phyloP scores from a whole-genome alignment of 2,888 invertebrate genomes.

The Diarsia brunnea region DNA sequence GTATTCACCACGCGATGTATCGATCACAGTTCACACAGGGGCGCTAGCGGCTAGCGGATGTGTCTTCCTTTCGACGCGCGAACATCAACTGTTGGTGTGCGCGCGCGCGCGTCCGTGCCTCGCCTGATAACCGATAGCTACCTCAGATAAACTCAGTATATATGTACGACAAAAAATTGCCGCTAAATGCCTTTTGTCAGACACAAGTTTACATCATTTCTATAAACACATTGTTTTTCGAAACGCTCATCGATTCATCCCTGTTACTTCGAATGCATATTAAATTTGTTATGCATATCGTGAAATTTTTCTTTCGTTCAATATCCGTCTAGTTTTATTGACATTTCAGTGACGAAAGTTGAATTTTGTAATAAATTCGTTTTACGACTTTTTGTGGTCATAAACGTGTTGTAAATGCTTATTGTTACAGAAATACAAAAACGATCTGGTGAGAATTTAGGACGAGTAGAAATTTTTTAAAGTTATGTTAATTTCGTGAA shows the following conservation, averaged over 20 bases:
- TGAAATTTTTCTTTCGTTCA: slow-evolving; percentile 35
- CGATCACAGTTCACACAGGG: slow-evolving; percentile 80
- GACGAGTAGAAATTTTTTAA: background rate
- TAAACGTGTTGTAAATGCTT: slow-evolving; percentile 34
- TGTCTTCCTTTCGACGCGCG: slow-evolving; percentile 88
- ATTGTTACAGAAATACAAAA: slow-evolving; percentile 29
- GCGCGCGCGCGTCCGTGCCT: slow-evolving; percentile 76
- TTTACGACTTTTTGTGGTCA: slow-evolving; percentile 33
- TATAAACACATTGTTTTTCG: slow-evolving; percentile 55
- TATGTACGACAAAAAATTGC: slow-evolving; percentile 76
- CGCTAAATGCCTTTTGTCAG: slow-evolving; percentile 70
- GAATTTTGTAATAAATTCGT: slow-evolving; percentile 39
- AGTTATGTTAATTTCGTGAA: background rate
- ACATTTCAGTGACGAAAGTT: slow-evolving; percentile 52
- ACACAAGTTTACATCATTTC: slow-evolving; percentile 58
- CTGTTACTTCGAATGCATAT: slow-evolving; percentile 30
- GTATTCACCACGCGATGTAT: slow-evolving; percentile 78
- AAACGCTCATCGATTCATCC: slow-evolving; percentile 51
- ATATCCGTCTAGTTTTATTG: slow-evolving; percentile 43
- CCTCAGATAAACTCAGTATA: slow-evolving; percentile 79
- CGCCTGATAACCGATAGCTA: slow-evolving; percentile 86
- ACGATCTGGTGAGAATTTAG: slow-evolving; percentile 6
- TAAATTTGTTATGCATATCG: slow-evolving; percentile 59
- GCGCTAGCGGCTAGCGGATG: slow-evolving; percentile 82
- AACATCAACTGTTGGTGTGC: slow-evolving; percentile 87